Percentiles rank a stretch among this genome's conserved stretches.
phyloP scores from a whole-genome alignment of 2,113 vertebrate genomes.

The Chelonoidis abingdonii region DNA sequence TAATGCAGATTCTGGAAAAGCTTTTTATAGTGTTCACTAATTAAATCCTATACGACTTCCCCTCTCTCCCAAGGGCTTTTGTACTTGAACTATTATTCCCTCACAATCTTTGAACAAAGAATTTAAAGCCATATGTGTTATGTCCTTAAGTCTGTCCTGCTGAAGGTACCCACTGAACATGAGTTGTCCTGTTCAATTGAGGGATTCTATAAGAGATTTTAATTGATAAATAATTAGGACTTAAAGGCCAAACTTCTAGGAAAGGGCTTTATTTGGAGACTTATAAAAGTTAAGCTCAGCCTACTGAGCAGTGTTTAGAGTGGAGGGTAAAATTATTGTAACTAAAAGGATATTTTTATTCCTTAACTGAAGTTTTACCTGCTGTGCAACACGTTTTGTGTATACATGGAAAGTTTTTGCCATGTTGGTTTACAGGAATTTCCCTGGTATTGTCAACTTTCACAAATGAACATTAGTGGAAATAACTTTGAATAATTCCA shows the following conservation, averaged over 20 bases:
- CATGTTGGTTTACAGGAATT: background rate
- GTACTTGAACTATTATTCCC: constrained; percentile 57
- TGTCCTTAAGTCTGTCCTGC: constrained; percentile 21
- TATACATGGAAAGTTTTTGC: background rate
- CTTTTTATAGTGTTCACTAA: constrained; percentile 36
- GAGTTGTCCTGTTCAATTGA: background rate
- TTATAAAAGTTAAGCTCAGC: constrained; percentile 12
- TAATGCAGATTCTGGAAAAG: constrained; percentile 53
- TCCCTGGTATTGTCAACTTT: background rate
- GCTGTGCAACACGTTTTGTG: background rate
- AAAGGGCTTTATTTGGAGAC: background rate
- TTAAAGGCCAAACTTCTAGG: constrained; percentile 9
- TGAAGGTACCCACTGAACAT: constrained; percentile 23
- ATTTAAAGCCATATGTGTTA: constrained; percentile 59
- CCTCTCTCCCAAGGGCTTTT: constrained; percentile 50
- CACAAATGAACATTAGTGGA: background rate
- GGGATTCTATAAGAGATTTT: background rate
- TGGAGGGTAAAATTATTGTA: background rate
- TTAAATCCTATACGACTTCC: constrained; percentile 53
- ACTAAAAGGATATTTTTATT: background rate
- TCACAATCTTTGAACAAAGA: constrained; percentile 9
- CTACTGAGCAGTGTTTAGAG: background rate
- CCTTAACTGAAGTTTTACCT: background rate
- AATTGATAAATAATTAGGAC: constrained; percentile 40
- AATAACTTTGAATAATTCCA: background rate